A percentile compares a stretch with the other conserved stretches of the same genome.
These are phyloP conservation scores for Eucera pruinosa DNA, from an alignment of 2,888 invertebrate species.

Conservation along the genomic window DNA sequence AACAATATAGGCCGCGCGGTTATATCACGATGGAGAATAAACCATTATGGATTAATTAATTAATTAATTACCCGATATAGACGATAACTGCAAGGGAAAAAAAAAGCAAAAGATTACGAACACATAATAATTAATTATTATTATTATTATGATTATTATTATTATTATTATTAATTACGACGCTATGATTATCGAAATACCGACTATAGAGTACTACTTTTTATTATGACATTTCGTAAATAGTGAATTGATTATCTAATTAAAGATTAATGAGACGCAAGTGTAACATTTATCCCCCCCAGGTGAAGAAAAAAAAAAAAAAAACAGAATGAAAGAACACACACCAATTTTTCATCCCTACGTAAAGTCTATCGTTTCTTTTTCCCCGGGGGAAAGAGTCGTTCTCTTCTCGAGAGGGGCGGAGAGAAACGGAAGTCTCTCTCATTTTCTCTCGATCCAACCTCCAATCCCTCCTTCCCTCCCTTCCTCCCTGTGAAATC, in stretches of 20 bases:
- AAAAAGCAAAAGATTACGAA: conserved; percentile 69
- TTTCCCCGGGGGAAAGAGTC: conserved; percentile 21
- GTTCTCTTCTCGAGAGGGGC: conserved; percentile 30
- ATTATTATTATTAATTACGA: conserved; percentile 73
- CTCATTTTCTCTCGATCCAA: conserved; percentile 46
- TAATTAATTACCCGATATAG: conserved; percentile 64
- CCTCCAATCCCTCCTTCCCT: neutral
- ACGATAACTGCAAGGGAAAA: conserved; percentile 65
- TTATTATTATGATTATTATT: conserved; percentile 71
- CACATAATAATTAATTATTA: too few species aligned
- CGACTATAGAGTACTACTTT: conserved; percentile 78
- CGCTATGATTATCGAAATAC: conserved; percentile 72
- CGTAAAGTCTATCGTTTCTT: conserved; percentile 26
- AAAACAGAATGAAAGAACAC: conserved; percentile 16
- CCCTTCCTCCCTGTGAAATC: too few species aligned
- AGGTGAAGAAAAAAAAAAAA: conserved; percentile 19
- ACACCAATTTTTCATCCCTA: conserved; percentile 29
- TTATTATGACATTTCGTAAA: conserved; percentile 80
- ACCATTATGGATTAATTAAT: conserved; percentile 60
- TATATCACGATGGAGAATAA: conserved; percentile 64
- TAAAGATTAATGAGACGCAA: conserved; percentile 76
- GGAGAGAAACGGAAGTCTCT: conserved; percentile 33
- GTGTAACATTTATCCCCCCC: conserved; percentile 54
- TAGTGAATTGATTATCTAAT: conserved; percentile 78
- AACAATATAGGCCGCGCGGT: conserved; percentile 64